phyloP scores from a whole-genome alignment of 2,888 invertebrate species.

The Crossocerus cetratus region DNA sequence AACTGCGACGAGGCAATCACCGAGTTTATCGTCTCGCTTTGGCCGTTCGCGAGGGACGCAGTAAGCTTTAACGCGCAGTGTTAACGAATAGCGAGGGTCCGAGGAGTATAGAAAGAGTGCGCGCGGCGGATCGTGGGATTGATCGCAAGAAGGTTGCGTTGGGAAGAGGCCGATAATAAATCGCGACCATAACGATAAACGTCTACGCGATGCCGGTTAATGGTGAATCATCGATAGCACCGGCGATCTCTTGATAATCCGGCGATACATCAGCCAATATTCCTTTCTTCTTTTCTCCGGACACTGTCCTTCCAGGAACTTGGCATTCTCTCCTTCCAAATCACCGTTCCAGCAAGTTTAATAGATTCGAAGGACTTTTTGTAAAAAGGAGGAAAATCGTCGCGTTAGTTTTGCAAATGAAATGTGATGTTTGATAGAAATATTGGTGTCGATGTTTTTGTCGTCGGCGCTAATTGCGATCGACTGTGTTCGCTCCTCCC shows the following conservation, averaged over 20 bases:
- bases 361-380: conserved; percentile 12
- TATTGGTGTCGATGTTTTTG: neutral
- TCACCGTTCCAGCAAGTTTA: neutral
- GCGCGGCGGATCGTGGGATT: neutral
- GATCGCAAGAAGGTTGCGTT: conserved; percentile 34
- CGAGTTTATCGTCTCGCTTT: too few species aligned
- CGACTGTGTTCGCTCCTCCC: neutral
- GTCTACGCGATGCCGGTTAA: conserved; percentile 46
- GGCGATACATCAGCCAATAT: conserved; percentile 13
- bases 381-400: too few species aligned
- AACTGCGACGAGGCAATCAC: too few species aligned
- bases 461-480: neutral
- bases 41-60: too few species aligned
- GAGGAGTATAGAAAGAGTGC: conserved; percentile 16
- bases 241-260: conserved; percentile 53
- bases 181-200: conserved; percentile 49
- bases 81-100: conserved; percentile 2
- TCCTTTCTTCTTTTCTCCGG: conserved; percentile 19
- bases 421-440: too few species aligned
- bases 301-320: too few species aligned
- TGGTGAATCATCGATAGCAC: conserved; percentile 51
- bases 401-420: too few species aligned
- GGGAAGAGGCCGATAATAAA: conserved; percentile 48
- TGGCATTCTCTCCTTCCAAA: too few species aligned
- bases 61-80: neutral